These are phyloP conservation scores for Pogonomyrmex barbatus DNA, from an alignment of 1,140 invertebrate genomes.

Conservation along the genomic window DNA sequence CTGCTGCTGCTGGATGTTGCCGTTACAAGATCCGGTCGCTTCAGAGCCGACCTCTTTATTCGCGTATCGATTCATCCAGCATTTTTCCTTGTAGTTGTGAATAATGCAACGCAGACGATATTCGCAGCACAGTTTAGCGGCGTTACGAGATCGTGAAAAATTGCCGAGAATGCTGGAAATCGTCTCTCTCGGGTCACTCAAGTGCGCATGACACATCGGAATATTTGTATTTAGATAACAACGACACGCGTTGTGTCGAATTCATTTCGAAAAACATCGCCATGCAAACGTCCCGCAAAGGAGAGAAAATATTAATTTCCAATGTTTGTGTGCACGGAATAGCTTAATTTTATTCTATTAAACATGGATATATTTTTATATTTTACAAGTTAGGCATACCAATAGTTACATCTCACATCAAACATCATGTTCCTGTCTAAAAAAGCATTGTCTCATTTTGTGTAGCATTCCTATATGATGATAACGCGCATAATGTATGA, in stretches of 20 bases:
- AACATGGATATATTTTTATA: neutral
- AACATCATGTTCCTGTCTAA: neutral
- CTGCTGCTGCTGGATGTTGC: neutral
- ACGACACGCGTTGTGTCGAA: too few relatives aligned
- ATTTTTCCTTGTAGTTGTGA: slow-evolving; percentile 55
- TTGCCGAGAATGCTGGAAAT: slow-evolving; percentile 12
- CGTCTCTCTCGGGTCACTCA: neutral
- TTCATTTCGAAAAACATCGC: slow-evolving; percentile 9
- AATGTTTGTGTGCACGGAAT: neutral
- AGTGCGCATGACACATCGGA: neutral
- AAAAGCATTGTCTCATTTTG: too few relatives aligned
- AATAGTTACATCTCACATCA: neutral
- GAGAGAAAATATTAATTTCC: slow-evolving; percentile 14
- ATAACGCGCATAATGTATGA: too few relatives aligned
- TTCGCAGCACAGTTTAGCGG: neutral
- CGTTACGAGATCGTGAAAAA: neutral
- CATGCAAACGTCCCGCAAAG: neutral
- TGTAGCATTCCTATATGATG: too few relatives aligned
- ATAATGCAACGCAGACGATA: slow-evolving; percentile 65
- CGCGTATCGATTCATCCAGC: slow-evolving; percentile 55
- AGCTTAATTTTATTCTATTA: neutral
- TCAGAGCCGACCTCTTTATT: slow-evolving; percentile 1
- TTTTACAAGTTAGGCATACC: neutral
- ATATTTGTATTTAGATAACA: slow-evolving; percentile 55
- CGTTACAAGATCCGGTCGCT: neutral